Evolutionary conservation across 2,113 vertebrate species (phyloP).

Genomic region (Corydoras maculifer): DNA sequence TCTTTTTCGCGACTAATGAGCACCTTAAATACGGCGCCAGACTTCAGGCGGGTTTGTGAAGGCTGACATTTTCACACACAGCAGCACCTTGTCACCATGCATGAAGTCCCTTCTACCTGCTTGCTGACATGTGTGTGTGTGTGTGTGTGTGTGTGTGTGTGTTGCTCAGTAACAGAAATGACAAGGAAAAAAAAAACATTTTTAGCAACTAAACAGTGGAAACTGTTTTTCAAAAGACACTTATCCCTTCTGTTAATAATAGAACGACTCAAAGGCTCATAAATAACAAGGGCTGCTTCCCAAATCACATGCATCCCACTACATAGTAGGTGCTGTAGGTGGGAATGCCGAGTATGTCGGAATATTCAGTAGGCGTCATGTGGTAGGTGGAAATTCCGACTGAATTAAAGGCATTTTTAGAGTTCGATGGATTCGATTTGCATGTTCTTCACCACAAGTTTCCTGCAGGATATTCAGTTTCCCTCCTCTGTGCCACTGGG

Average conservation of each 20-base stretch:
- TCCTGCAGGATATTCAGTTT: too few relatives aligned
- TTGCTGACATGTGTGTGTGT: slow-evolving; percentile 46
- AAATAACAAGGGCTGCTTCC: slow-evolving; percentile 4
- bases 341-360: too few relatives aligned
- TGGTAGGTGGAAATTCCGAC: too few relatives aligned
- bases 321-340: too few relatives aligned
- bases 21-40: slow-evolving; percentile 68
- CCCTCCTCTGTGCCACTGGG: too few relatives aligned
- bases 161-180: slow-evolving; percentile 42
- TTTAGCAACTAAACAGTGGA: slow-evolving; percentile 45
- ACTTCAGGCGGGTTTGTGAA: slow-evolving; percentile 59
- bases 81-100: slow-evolving; percentile 67
- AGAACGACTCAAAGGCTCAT: slow-evolving; percentile 31
- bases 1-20: slow-evolving; percentile 69
- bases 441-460: too few relatives aligned
- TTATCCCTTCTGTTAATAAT: too few relatives aligned
- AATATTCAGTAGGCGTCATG: too few relatives aligned
- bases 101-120: slow-evolving; percentile 67
- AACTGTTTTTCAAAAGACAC: slow-evolving; percentile 24
- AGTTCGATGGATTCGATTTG: too few relatives aligned
- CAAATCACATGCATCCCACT: too few relatives aligned
- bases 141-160: slow-evolving; percentile 36
- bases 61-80: slow-evolving; percentile 70
- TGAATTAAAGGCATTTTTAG: too few relatives aligned
- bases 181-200: slow-evolving; percentile 44